Evolutionary conservation across 2,113 vertebrate species (phyloP).

Genomic region (Sander vitreus): DNA sequence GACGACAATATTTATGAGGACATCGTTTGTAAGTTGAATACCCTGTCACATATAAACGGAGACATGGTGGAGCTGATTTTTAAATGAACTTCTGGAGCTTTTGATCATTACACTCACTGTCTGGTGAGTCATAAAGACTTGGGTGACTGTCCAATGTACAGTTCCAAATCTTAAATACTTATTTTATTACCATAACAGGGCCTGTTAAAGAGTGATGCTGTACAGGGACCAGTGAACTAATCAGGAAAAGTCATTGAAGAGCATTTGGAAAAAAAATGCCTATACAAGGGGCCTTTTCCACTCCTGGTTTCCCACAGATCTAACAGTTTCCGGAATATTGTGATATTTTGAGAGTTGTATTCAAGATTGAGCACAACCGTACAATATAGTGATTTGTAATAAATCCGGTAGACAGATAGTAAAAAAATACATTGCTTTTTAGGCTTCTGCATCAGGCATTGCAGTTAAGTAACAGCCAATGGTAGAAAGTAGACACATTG

Average conservation of each 20-base stretch:
- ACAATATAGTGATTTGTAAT: neutral
- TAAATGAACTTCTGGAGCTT: neutral
- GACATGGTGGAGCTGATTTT: neutral
- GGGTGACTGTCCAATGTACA: neutral
- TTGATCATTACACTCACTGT: neutral
- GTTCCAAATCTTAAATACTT: neutral
- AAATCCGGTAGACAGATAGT: neutral
- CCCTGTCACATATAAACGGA: neutral
- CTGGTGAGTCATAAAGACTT: slow-evolving; percentile 14
- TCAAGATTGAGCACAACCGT: neutral
- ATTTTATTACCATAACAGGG: neutral
- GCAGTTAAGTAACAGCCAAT: neutral
- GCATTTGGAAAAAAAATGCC: neutral
- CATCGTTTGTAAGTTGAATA: slow-evolving; percentile 90
- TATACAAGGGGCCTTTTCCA: neutral
- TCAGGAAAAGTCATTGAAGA: neutral
- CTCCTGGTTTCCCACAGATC: neutral
- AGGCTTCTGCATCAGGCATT: neutral
- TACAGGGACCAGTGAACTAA: neutral
- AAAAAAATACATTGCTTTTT: neutral
- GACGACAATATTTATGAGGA: slow-evolving; percentile 98
- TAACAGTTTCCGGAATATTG: neutral
- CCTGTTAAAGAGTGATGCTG: neutral
- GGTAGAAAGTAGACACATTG: neutral
- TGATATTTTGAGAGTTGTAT: neutral